Evolutionary conservation across 2,113 vertebrate species (phyloP).

Genomic region (Myrmecobius fasciatus): DNA sequence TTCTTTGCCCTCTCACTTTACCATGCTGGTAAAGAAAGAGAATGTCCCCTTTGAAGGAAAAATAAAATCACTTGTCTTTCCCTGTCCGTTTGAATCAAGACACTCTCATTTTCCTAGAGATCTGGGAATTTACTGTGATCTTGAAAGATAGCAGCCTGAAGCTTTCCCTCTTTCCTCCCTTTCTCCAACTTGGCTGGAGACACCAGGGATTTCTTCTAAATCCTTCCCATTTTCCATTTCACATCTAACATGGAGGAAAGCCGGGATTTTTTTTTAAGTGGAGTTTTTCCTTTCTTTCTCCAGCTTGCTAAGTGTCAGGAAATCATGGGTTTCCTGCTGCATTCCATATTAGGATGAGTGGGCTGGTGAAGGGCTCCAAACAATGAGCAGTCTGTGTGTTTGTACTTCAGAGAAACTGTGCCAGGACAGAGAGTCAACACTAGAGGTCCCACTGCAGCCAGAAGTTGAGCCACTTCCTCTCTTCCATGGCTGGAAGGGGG

Average conservation of each 20-base stretch:
- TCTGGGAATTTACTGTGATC: conserved; percentile 71
- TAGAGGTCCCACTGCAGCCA: conserved; percentile 85
- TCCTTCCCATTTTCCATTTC: conserved; percentile 81
- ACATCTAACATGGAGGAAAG: conserved; percentile 84
- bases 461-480: conserved; percentile 82
- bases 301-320: conserved; percentile 87
- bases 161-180: conserved; percentile 55
- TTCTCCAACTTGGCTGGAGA: conserved; percentile 72
- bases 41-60: background rate
- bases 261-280: conserved; percentile 78
- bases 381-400: conserved; percentile 89
- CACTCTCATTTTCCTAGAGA: conserved; percentile 77
- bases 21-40: conserved; percentile 79
- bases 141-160: conserved; percentile 69
- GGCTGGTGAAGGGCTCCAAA: conserved; percentile 87
- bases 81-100: conserved; percentile 74
- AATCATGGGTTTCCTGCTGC: conserved; percentile 91
- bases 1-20: background rate
- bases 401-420: conserved; percentile 87
- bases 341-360: conserved; percentile 91
- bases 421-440: conserved; percentile 85
- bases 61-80: conserved; percentile 50
- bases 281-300: conserved; percentile 84
- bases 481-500: conserved; percentile 57
- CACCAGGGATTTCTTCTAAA: conserved; percentile 77